Evolutionary conservation across 2,888 invertebrate genomes (phyloP).

Genomic region (Perizoma affinitatum): DNA sequence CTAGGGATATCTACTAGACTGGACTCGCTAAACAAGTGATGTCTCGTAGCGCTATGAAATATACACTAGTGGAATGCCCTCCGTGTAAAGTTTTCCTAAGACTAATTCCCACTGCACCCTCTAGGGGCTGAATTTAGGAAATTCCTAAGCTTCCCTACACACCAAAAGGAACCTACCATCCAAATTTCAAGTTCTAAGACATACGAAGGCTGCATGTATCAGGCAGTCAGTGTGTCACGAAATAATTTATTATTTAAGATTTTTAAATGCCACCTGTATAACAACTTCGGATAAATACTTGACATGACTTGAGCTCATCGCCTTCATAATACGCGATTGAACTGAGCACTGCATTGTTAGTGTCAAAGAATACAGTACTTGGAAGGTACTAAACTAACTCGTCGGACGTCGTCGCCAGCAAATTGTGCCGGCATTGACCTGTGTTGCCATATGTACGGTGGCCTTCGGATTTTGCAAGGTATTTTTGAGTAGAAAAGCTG

Average conservation of each 20-base stretch:
- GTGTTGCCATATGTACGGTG: neutral
- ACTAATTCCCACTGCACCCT: too few species aligned
- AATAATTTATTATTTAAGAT: neutral
- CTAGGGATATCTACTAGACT: too few species aligned
- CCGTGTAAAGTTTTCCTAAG: too few species aligned
- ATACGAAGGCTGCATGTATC: too few species aligned
- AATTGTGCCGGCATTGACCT: slow-evolving; percentile 26
- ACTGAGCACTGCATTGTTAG: slow-evolving; percentile 40
- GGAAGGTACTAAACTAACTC: slow-evolving; percentile 1
- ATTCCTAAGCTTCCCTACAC: too few species aligned
- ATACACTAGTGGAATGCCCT: too few species aligned
- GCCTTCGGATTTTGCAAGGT: slow-evolving; percentile 3
- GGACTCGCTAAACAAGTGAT: too few species aligned
- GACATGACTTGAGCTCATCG: slow-evolving; percentile 30
- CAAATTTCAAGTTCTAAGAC: too few species aligned
- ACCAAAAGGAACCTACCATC: too few species aligned
- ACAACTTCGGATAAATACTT: slow-evolving; percentile 12
- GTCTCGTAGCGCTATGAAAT: too few species aligned
- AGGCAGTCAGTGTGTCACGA: too few species aligned
- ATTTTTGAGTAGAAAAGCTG: neutral
- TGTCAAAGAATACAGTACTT: slow-evolving; percentile 17
- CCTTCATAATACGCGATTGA: slow-evolving; percentile 46
- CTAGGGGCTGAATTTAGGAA: too few species aligned
- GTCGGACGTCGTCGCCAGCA: slow-evolving; percentile 15
- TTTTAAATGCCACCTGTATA: slow-evolving; percentile 24